Conservation (phyloP, 1,140 invertebrate species). For the Rhynchophorus ferrugineus region DNA sequence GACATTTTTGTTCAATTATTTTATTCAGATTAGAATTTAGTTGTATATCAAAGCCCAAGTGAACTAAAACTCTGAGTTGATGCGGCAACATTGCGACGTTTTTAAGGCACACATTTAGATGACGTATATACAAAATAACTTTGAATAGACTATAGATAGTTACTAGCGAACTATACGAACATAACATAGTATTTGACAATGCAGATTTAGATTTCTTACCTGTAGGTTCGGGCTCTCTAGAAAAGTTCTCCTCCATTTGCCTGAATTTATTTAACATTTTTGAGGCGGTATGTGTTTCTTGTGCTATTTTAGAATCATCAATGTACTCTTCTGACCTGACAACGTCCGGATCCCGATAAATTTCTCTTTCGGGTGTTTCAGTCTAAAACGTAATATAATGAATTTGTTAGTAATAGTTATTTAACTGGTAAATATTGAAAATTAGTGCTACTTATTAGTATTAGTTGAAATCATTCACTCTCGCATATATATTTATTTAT, state of each 20-base stretch:
- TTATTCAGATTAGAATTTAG: no score
- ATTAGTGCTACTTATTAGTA: no score
- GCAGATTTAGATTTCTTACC: conserved; percentile 32
- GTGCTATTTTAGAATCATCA: conserved; percentile 49
- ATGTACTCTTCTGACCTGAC: conserved; percentile 58
- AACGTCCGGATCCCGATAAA: conserved; percentile 68
- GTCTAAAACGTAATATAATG: conserved; percentile 37
- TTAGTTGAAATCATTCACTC: no score
- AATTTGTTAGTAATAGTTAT: not conserved
- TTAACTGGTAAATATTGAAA: not conserved
- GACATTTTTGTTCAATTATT: no score
- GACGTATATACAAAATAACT: no score
- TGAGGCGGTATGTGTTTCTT: conserved; percentile 65
- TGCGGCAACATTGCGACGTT: no score
- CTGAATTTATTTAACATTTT: conserved; percentile 81
- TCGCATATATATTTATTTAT: no score
- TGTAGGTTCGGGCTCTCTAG: conserved; percentile 51
- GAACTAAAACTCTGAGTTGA: no score
- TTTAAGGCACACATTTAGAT: no score
- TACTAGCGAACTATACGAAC: not conserved
- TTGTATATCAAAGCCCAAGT: no score
- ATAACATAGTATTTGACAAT: not conserved
- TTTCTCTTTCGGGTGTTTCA: conserved; percentile 64
- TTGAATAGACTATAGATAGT: no score
- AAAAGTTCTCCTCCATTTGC: conserved; percentile 69